Conservation (phyloP, 2,888 invertebrate species). For the Ormyrus thymus region DNA sequence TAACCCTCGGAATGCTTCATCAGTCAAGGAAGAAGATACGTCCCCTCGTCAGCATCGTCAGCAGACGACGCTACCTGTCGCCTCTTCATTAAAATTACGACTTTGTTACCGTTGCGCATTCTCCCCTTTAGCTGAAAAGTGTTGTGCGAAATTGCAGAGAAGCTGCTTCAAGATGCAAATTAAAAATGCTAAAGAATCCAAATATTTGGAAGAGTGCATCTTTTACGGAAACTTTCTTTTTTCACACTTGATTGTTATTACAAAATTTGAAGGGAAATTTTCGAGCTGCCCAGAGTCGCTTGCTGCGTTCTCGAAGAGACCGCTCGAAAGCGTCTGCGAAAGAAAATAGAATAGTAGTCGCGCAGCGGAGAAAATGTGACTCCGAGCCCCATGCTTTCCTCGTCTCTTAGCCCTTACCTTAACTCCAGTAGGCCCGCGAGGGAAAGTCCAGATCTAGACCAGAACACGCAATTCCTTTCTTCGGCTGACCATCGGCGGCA, state of each 20-base stretch:
- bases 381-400: neutral
- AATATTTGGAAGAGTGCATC: no score
- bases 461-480: conserved; percentile 64
- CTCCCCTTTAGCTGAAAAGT: no score
- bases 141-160: no score
- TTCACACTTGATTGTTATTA: no score
- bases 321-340: neutral
- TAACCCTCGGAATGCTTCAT: conserved; percentile 70
- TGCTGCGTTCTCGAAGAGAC: neutral
- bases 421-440: neutral
- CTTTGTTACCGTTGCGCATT: conserved; percentile 15
- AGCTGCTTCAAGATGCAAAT: no score
- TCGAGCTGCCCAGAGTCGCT: conserved; percentile 13
- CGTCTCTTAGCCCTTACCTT: no score
- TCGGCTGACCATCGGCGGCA: conserved; percentile 56
- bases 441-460: conserved; percentile 61
- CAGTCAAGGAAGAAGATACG: conserved; percentile 66
- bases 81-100: conserved; percentile 68
- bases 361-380: conserved; percentile 13
- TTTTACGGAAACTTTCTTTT: no score
- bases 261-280: conserved; percentile 2
- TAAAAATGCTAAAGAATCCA: no score
- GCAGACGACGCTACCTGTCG: conserved; percentile 64
- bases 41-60: conserved; percentile 62
- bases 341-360: conserved; percentile 29